A percentile compares a stretch with the other conserved stretches of the same genome.
These are phyloP conservation scores for Hemibagrus guttatus DNA, from an alignment of 2,797 vertebrate genomes.

Conservation along the genomic window DNA sequence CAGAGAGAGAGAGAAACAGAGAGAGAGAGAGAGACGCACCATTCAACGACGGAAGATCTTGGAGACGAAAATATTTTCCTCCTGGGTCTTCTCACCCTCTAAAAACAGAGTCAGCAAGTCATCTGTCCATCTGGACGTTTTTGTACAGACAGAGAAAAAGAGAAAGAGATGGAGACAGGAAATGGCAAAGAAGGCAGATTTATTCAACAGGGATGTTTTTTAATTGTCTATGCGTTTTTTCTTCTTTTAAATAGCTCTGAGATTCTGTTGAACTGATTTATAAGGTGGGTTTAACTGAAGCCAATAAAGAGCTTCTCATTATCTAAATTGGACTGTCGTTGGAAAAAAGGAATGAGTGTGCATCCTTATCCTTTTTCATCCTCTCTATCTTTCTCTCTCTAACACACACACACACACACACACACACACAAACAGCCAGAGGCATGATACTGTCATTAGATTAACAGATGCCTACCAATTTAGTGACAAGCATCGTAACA, in stretches of 20 bases:
- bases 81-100: slow-evolving; percentile 51
- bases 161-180: not conserved
- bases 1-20: slow-evolving; percentile 14
- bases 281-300: slow-evolving; percentile 49
- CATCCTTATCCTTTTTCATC: slow-evolving; percentile 16
- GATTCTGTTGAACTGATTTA: slow-evolving; percentile 14
- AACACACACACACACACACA: not conserved
- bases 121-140: slow-evolving; percentile 48
- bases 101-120: slow-evolving; percentile 51
- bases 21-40: not conserved
- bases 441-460: not conserved
- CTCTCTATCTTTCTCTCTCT: not conserved
- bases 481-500: not conserved
- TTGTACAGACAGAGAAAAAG: not conserved
- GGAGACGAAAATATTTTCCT: slow-evolving; percentile 54
- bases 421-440: not conserved
- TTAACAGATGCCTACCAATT: not conserved
- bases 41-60: slow-evolving; percentile 40
- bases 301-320: slow-evolving; percentile 53
- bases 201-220: not conserved
- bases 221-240: not conserved
- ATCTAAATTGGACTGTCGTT: slow-evolving; percentile 55
- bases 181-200: slow-evolving; percentile 14
- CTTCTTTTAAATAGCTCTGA: not conserved
- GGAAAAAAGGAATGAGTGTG: slow-evolving; percentile 38